Evolutionary conservation across 35 echinoderm and acorn worm genomes (phyloP), one percentile per base, ranked within the genome.

Genomic region (Patiria miniata): DNA sequence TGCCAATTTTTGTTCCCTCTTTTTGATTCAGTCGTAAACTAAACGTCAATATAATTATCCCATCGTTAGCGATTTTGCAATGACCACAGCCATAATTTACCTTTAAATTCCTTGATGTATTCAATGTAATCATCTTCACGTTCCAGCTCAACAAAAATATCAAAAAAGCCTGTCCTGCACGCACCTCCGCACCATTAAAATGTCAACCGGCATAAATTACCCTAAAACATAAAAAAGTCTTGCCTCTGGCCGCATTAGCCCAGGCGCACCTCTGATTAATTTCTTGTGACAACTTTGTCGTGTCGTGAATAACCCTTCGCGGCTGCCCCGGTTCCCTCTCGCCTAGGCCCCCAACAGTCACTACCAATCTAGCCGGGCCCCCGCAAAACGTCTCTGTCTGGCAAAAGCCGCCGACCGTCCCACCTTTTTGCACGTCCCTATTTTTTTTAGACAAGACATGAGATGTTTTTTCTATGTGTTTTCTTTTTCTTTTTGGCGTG

Each of bases 271-370:
- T 36, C 65, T 73, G 65, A 73, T 73, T 73, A 73, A 73, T 73
- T 28, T 73, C 65, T 73, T 73, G 65, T 73, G 65, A 73, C 65
- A 73, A 73, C 65, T 73, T 73, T 73, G 65, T 73, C 65, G 29
- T 73, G 65, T 30, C 65, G 29, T 73, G 65, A 73, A 73, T 73
- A 73, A 73, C 8, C 14, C 65, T 73, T 26, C 34, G 26, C 34
- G 26, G n/a, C 34, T 73, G 7, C 26, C 26, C 34, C 65, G 14
- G 65, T 32, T 73, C 23, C 34, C 65, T 34, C 8, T 30, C 29
- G 1, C 65, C 29, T 34, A 14, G 14, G 14, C 23, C n/a, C 6
- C n/a, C 58, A 61, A 61, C 18, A 68, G 34, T 73, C 26, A 73
- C 65, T 34, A 73, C 65, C 65, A 32, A 73, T 34, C 34, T 68